Percentiles rank a stretch among this genome's conserved stretches.
These are phyloP conservation scores for Tragelaphus scriptus DNA, from an alignment of 2,113 vertebrate species.

Conservation along the genomic window DNA sequence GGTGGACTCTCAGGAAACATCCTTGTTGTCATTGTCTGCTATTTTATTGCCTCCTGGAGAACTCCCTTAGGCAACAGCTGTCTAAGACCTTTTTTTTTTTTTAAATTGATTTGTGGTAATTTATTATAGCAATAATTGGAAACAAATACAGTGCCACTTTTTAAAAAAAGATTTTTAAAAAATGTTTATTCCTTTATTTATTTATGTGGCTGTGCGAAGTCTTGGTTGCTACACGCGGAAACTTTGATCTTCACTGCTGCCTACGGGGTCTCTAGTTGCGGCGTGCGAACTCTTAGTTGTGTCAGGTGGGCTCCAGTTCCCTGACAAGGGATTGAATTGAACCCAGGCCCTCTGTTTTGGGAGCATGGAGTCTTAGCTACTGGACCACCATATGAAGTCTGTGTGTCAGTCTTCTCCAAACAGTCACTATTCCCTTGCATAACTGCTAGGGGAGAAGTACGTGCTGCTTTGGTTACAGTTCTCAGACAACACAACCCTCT, in stretches of 20 bases:
- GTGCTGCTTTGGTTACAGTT: neutral
- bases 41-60: neutral
- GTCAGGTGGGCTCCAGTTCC: neutral
- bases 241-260: neutral
- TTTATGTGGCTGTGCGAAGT: neutral
- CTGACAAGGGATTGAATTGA: neutral
- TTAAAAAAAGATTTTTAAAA: fast-evolving
- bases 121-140: neutral
- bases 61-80: neutral
- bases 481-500: neutral
- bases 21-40: neutral
- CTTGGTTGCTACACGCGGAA: neutral
- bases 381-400: neutral
- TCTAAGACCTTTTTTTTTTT: neutral
- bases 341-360: neutral
- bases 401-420: neutral
- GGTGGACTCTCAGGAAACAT: neutral
- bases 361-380: neutral
- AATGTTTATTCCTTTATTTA: neutral
- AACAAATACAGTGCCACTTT: neutral
- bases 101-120: neutral
- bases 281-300: neutral
- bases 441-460: neutral
- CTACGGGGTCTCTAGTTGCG: neutral
- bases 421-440: neutral